These are phyloP conservation scores for Megalopta genalis DNA, from an alignment of 1,140 invertebrate species.

Conservation along the genomic window DNA sequence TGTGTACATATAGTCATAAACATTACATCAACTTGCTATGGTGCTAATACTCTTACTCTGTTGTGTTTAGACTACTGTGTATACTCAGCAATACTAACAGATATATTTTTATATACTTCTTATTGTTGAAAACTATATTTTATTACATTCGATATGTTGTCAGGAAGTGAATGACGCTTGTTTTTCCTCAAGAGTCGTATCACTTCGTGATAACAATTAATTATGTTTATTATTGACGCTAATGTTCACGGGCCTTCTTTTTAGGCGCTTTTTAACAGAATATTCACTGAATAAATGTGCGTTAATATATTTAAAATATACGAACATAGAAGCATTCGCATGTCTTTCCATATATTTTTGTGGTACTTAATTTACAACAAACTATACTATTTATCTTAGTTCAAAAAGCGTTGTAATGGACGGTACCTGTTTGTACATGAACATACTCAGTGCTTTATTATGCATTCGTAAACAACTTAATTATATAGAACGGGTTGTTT, in stretches of 20 bases:
- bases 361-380: conserved; percentile 8
- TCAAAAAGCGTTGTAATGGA: not conserved
- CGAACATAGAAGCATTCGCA: not conserved
- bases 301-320: not conserved
- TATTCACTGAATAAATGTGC: not conserved
- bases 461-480: not conserved
- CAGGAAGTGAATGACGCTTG: not conserved
- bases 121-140: conserved; percentile 16
- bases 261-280: not conserved
- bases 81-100: conserved; percentile 15
- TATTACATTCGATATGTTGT: not conserved
- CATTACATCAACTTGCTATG: conserved; percentile 22
- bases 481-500: not conserved
- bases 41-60: conserved; percentile 36
- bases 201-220: not conserved
- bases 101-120: conserved; percentile 44
- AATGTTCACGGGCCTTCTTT: not conserved
- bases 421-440: not conserved
- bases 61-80: conserved; percentile 17
- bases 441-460: not conserved
- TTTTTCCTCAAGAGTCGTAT: not conserved
- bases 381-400: conserved; percentile 1
- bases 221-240: not conserved
- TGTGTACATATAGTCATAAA: not conserved
- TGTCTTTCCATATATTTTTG: conserved; percentile 3